A percentile compares a stretch with the other conserved stretches of the same genome.
Conservation (phyloP, 2,888 invertebrate species). For the Hofmannophila pseudospretella region DNA sequence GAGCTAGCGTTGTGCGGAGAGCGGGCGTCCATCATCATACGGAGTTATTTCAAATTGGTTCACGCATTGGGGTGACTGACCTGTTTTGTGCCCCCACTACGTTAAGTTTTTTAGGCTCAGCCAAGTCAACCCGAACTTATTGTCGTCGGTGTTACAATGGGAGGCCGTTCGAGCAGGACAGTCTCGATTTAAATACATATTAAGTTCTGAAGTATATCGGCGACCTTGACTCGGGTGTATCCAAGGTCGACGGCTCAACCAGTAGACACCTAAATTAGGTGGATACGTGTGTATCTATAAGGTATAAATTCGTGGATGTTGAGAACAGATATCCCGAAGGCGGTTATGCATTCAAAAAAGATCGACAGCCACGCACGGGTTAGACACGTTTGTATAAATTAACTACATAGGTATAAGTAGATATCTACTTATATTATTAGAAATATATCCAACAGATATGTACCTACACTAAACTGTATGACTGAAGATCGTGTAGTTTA, state of each 20-base stretch:
- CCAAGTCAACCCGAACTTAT: constrained; percentile 60
- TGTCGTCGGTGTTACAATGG: constrained; percentile 54
- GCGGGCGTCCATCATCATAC: constrained; percentile 34
- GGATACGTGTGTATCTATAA: neutral
- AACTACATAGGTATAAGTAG: too few relatives aligned
- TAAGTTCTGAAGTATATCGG: constrained; percentile 32
- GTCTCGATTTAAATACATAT: constrained; percentile 37
- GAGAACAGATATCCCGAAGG: constrained; percentile 14
- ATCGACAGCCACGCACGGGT: constrained; percentile 19
- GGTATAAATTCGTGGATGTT: constrained; percentile 26
- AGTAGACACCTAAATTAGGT: constrained; percentile 14
- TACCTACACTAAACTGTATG: too few relatives aligned
- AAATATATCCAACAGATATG: too few relatives aligned
- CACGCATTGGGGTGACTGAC: constrained; percentile 59
- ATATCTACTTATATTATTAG: too few relatives aligned
- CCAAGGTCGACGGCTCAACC: constrained; percentile 50
- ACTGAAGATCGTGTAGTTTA: too few relatives aligned
- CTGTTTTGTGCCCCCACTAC: constrained; percentile 47
- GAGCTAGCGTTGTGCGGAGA: constrained; percentile 18
- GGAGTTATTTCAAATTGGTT: constrained; percentile 59
- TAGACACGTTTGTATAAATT: too few relatives aligned
- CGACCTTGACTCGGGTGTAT: constrained; percentile 60
- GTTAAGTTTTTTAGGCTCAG: constrained; percentile 41
- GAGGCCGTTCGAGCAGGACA: constrained; percentile 43
- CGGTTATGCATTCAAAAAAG: constrained; percentile 20